phyloP scores from a whole-genome alignment of 2,113 vertebrate genomes.

The Caracal caracal region DNA sequence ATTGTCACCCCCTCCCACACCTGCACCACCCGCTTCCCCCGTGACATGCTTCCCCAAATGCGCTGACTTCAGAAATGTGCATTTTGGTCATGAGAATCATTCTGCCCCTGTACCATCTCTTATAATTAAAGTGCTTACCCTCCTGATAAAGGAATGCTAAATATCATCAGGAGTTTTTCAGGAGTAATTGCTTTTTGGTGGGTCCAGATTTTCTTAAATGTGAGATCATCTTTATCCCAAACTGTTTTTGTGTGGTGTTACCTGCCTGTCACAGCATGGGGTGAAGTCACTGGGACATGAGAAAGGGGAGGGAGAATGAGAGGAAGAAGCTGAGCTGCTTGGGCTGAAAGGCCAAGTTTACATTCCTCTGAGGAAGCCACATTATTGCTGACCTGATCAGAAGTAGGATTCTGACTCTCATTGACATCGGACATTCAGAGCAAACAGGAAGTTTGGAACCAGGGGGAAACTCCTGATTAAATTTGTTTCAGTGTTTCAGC shows the following conservation, averaged over 20 bases:
- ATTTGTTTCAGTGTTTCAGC: constrained; percentile 43
- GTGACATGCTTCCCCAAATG: background rate
- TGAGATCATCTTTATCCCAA: constrained; percentile 66
- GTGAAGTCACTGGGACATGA: constrained; percentile 77
- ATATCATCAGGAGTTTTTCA: background rate
- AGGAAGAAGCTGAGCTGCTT: constrained; percentile 25
- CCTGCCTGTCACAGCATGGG: constrained; percentile 66
- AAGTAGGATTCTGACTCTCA: constrained; percentile 53
- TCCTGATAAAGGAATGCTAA: background rate
- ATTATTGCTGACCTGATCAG: constrained; percentile 66
- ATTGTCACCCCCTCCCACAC: background rate
- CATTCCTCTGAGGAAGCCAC: constrained; percentile 81
- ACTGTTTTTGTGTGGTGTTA: constrained; percentile 54
- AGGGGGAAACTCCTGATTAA: constrained; percentile 70
- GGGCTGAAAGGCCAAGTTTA: constrained; percentile 82
- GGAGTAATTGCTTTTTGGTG: background rate
- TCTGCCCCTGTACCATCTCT: background rate
- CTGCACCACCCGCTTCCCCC: accelerated
- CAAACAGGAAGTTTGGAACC: constrained; percentile 71
- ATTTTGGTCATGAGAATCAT: background rate
- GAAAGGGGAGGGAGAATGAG: constrained; percentile 46
- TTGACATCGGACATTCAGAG: constrained; percentile 38
- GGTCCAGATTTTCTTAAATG: constrained; percentile 52
- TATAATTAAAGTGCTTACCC: background rate
- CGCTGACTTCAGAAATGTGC: background rate